Percentiles rank a stretch among this genome's conserved stretches.
phyloP scores from a whole-genome alignment of 2,797 vertebrate genomes.

The Nothura maculosa region DNA sequence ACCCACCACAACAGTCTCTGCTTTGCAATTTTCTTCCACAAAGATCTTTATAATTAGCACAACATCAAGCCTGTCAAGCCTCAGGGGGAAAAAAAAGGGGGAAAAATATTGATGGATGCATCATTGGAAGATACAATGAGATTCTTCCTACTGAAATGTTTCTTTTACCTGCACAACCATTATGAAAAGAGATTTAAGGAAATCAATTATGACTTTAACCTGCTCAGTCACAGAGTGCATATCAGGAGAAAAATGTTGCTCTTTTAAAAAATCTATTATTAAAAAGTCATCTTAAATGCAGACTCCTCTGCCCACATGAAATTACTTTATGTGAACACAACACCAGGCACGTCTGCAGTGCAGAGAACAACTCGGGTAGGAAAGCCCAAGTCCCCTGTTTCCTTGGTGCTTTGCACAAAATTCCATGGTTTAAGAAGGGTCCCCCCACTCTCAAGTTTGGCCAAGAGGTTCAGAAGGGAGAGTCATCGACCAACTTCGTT shows the following conservation, averaged over 20 bases:
- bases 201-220: constrained; percentile 54
- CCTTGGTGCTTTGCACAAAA: neutral
- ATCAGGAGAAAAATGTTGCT: constrained; percentile 19
- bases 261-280: neutral
- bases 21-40: constrained; percentile 26
- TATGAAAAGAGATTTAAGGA: constrained; percentile 38
- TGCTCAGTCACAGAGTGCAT: constrained; percentile 17
- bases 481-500: neutral
- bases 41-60: constrained; percentile 51
- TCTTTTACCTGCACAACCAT: neutral
- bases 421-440: neutral
- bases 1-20: neutral
- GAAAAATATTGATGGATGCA: constrained; percentile 14
- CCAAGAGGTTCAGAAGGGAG: neutral
- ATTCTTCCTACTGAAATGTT: constrained; percentile 4
- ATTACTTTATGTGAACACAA: neutral
- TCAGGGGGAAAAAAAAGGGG: neutral
- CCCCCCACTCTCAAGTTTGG: neutral
- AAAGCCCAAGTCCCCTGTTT: neutral
- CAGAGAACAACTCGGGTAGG: neutral
- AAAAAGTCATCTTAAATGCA: neutral
- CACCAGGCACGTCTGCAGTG: neutral
- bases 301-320: neutral
- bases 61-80: constrained; percentile 25
- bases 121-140: constrained; percentile 16